These are phyloP conservation scores for Ispidina picta DNA, from an alignment of 2,797 vertebrate genomes.

Conservation along the genomic window DNA sequence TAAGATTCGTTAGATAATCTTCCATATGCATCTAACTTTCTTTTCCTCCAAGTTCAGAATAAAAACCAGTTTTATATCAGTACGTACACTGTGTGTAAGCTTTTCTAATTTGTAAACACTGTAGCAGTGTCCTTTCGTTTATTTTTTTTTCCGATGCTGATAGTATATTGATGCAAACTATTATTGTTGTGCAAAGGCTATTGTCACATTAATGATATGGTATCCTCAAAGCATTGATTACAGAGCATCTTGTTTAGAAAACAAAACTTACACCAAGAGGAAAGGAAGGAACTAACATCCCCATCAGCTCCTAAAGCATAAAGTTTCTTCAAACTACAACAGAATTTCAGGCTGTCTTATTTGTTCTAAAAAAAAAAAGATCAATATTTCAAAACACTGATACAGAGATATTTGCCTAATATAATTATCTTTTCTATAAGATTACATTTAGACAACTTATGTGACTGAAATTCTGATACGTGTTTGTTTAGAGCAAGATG, in stretches of 20 bases:
- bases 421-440: not conserved
- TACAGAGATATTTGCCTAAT: not conserved
- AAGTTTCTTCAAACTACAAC: not conserved
- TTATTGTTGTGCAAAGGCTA: not conserved
- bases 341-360: not conserved
- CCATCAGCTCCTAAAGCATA: not conserved
- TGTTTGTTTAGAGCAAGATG: not conserved
- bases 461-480: not conserved
- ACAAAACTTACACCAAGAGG: not conserved
- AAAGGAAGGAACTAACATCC: not conserved
- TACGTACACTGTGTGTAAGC: not conserved
- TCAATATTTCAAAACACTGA: not conserved
- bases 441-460: not conserved
- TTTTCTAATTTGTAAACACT: slow-evolving; percentile 21
- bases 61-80: not conserved
- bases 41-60: not conserved
- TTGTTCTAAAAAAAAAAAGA: not conserved
- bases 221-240: not conserved
- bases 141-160: not conserved
- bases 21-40: not conserved
- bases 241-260: not conserved
- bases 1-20: not conserved
- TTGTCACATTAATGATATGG: not conserved
- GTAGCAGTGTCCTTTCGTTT: not conserved
- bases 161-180: slow-evolving; percentile 16